These are phyloP conservation scores for Eupeodes corollae DNA, from an alignment of 1,140 invertebrate genomes.

Conservation along the genomic window DNA sequence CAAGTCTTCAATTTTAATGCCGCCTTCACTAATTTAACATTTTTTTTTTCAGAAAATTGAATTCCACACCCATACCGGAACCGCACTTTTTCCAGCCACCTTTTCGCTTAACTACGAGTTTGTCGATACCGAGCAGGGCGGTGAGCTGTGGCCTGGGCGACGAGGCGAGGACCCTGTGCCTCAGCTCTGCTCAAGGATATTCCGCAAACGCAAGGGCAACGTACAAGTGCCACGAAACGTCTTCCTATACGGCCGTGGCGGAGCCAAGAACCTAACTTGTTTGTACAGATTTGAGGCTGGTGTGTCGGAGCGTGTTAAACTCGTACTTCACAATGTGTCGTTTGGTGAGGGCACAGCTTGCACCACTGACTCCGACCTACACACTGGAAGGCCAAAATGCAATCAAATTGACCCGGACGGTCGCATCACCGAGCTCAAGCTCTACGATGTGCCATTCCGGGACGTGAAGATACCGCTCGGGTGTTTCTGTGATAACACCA, in stretches of 20 bases:
- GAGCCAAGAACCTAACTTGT: constrained; percentile 59
- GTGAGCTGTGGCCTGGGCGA: constrained; percentile 48
- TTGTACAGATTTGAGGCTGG: constrained; percentile 60
- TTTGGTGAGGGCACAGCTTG: constrained; percentile 55
- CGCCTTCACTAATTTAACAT: no score
- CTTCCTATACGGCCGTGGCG: constrained; percentile 64
- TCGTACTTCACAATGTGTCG: constrained; percentile 60
- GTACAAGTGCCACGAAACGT: constrained; percentile 49
- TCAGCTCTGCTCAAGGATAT: constrained; percentile 36
- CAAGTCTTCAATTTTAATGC: no score
- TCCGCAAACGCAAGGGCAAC: constrained; percentile 35
- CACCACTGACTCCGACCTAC: constrained; percentile 54
- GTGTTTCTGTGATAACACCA: constrained; percentile 57
- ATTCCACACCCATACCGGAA: constrained; percentile 47
- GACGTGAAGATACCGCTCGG: constrained; percentile 49
- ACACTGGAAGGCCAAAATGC: constrained; percentile 50
- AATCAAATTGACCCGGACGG: constrained; percentile 41
- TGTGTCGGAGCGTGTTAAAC: constrained; percentile 46
- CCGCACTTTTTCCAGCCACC: constrained; percentile 52
- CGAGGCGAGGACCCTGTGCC: constrained; percentile 54
- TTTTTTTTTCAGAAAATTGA: constrained; percentile 30
- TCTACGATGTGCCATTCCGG: constrained; percentile 54
- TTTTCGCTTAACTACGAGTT: constrained; percentile 70
- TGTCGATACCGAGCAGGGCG: constrained; percentile 64
- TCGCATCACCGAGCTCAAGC: constrained; percentile 44